These are phyloP conservation scores for Agrilus planipennis DNA, from an alignment of 1,140 invertebrate species.

Conservation along the genomic window DNA sequence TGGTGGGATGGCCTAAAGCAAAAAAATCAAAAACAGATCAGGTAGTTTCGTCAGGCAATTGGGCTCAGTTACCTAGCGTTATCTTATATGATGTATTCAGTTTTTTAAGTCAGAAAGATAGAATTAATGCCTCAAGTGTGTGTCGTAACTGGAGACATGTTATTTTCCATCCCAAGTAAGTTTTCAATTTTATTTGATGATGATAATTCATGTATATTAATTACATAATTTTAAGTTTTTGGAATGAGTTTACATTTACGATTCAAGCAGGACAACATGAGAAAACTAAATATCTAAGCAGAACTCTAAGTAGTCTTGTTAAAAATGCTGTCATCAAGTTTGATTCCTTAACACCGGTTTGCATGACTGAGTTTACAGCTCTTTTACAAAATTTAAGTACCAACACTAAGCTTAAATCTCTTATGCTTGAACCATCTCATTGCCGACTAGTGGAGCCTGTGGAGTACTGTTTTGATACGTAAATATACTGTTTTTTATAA, in stretches of 20 bases:
- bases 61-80: slow-evolving; percentile 27
- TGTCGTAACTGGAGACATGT: slow-evolving; percentile 30
- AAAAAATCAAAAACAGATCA: slow-evolving; percentile 14
- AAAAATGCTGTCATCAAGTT: slow-evolving; percentile 23
- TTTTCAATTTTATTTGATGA: background rate
- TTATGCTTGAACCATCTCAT: slow-evolving; percentile 29
- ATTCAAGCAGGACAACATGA: too few species aligned
- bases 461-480: slow-evolving; percentile 13
- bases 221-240: slow-evolving; percentile 23
- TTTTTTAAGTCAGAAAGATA: slow-evolving; percentile 22
- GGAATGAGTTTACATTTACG: slow-evolving; percentile 22
- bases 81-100: slow-evolving; percentile 29
- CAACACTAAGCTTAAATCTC: slow-evolving; percentile 27
- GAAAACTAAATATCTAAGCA: slow-evolving; percentile 17
- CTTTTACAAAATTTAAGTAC: slow-evolving; percentile 20
- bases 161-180: slow-evolving; percentile 29
- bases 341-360: slow-evolving; percentile 22
- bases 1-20: slow-evolving; percentile 14
- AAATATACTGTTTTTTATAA: slow-evolving; percentile 2
- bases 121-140: slow-evolving; percentile 27
- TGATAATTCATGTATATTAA: slow-evolving; percentile 8
- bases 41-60: slow-evolving; percentile 9
- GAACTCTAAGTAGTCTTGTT: slow-evolving; percentile 21
- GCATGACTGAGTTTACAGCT: slow-evolving; percentile 25
- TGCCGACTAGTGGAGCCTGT: slow-evolving; percentile 22